Conservation (phyloP, 1,140 invertebrate species). For the Brachionus rotundiformis region DNA sequence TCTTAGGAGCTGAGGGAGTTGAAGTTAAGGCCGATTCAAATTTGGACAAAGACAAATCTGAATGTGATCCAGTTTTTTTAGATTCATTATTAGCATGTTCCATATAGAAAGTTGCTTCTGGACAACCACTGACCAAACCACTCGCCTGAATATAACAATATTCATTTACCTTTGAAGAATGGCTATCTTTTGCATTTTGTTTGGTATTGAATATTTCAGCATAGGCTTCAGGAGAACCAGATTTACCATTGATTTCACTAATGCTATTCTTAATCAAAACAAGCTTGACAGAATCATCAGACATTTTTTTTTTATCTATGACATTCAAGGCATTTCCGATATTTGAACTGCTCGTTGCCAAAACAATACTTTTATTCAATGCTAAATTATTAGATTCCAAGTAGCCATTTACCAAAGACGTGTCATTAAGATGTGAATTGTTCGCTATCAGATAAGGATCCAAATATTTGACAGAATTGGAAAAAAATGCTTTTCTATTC, state of each 20-base stretch:
- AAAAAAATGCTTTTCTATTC: constrained; percentile 6
- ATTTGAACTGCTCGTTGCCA: background rate
- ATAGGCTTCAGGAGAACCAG: background rate
- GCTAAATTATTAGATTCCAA: constrained; percentile 26
- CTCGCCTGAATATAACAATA: constrained; percentile 42
- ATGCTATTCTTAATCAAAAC: background rate
- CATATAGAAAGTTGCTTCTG: background rate
- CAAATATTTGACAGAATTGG: background rate
- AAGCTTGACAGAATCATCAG: constrained; percentile 37
- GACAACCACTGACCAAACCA: constrained; percentile 13
- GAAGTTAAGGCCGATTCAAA: background rate
- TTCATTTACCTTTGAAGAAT: constrained; percentile 18
- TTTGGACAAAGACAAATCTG: background rate
- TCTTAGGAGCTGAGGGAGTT: constrained; percentile 9
- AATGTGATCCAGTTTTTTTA: background rate
- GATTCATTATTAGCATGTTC: background rate
- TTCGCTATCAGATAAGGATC: background rate
- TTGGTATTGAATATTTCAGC: background rate
- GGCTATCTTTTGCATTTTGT: background rate
- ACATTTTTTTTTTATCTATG: background rate
- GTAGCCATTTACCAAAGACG: constrained; percentile 16
- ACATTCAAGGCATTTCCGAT: background rate
- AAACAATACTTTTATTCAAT: background rate
- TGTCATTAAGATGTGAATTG: constrained; percentile 20
- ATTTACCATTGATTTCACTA: background rate